Base-by-base conservation (phyloP, 2,888 invertebrate genomes). In the Epinotia ramella region DNA sequence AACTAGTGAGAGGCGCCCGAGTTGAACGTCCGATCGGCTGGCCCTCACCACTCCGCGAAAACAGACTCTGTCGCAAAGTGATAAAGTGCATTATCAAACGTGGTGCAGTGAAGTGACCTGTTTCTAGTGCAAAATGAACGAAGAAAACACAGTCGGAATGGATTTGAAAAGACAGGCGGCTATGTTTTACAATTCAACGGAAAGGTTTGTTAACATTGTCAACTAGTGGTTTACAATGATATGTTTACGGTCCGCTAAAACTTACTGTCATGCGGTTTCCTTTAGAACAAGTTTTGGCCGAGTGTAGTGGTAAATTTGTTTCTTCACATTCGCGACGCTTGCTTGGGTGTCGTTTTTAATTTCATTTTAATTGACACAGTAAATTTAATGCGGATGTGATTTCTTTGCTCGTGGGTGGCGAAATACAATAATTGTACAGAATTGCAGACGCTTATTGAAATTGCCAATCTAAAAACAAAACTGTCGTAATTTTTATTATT, bases 81-180 rank as follows among this genome's bases (percentile, higher is more conserved):
- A 24, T 76, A 84, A 79, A 80, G 81, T 78, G 73, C 20, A 78
- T 74, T 78, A 40, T 77, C 80, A 18, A 66, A 63, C 66, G 78
- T 80, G 78, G 82, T 84, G 81, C 80, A 77, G 81, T 80, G 80
- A 81, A 78, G 84, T 86, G 84, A 84, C 80, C 82, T 80, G 40
- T 60, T 60, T 84, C 82, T 79, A 83, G 80, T 80, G 79, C 75
- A 72, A 84, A 82, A 93, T 93, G 93, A 91, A 82, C 79, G 93
- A 92, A 85, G 93, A 93, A 77, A 93, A 90, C 80, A 81, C 91
- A 2, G 90, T 94, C 20, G 84, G 88, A 71, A 91, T 92, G 65
- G 94, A 94, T 77, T 81, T 94, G 83, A 94, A 94, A 82, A 85
- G 94, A 77, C 93, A 94, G 79, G 94, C 94, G 3, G 94, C 94